Conservation (phyloP, 2,888 invertebrate species). For the Diarsia brunnea region DNA sequence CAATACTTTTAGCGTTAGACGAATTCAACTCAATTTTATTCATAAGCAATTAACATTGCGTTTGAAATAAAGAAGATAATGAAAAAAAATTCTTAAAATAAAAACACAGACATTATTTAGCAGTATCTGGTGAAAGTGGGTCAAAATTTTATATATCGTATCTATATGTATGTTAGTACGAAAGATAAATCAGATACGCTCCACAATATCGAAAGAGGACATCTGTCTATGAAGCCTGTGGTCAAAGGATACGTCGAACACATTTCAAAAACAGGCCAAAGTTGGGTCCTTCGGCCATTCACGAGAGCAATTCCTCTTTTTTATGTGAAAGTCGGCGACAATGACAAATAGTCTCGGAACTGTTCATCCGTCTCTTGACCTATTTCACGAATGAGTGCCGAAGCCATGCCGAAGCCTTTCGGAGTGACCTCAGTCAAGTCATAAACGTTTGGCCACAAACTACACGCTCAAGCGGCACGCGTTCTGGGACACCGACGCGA, state of each 20-base stretch:
- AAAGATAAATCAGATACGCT: conserved; percentile 1
- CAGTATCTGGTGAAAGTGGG: neutral
- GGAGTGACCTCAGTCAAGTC: conserved; percentile 46
- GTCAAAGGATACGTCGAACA: conserved; percentile 41
- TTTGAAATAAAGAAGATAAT: too few species aligned
- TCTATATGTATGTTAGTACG: neutral
- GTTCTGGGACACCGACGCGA: neutral
- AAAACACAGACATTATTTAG: too few species aligned
- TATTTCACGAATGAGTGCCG: conserved; percentile 71
- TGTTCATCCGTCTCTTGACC: conserved; percentile 74
- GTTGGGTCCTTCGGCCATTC: conserved; percentile 32
- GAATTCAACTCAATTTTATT: neutral
- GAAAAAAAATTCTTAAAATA: too few species aligned
- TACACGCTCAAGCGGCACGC: neutral
- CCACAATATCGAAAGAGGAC: conserved; percentile 28
- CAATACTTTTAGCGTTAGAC: too few species aligned
- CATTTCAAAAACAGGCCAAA: conserved; percentile 56
- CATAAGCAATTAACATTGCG: too few species aligned
- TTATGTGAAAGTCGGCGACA: conserved; percentile 62
- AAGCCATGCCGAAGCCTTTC: conserved; percentile 68
- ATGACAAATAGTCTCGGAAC: conserved; percentile 69
- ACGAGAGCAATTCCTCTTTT: conserved; percentile 62
- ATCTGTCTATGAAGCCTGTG: conserved; percentile 37
- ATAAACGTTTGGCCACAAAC: conserved; percentile 5
- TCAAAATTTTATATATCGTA: neutral